phyloP scores from a whole-genome alignment of 2,113 vertebrate genomes.

The Agapornis roseicollis region DNA sequence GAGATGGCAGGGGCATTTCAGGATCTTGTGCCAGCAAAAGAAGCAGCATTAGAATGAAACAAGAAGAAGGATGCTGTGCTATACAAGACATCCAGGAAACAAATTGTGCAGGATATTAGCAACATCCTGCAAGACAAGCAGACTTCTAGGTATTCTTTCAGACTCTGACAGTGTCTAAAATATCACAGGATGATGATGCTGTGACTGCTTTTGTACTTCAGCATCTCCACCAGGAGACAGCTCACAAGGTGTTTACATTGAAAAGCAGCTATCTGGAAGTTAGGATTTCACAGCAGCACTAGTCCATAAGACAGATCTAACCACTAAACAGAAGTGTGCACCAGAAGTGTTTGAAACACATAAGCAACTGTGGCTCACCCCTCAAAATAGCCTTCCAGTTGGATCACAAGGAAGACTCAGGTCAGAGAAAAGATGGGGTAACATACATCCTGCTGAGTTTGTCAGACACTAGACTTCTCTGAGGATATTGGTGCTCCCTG shows the following conservation, averaged over 20 bases:
- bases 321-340: neutral
- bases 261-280: neutral
- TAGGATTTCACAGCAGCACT: neutral
- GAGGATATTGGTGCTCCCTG: neutral
- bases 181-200: neutral
- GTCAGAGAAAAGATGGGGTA: neutral
- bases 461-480: neutral
- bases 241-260: neutral
- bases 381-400: neutral
- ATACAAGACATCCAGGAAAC: neutral
- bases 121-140: neutral
- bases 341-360: neutral
- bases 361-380: neutral
- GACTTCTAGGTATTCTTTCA: constrained; percentile 6
- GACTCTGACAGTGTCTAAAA: neutral
- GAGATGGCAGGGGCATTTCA: neutral
- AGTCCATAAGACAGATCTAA: neutral
- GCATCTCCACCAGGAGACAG: neutral
- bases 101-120: neutral
- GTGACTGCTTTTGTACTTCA: neutral
- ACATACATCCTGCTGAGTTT: neutral
- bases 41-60: neutral
- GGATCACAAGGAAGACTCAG: neutral
- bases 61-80: neutral
- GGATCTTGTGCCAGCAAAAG: neutral